Evolutionary conservation across 1,140 invertebrate genomes (phyloP).

Genomic region (Rhopalosiphum padi): DNA sequence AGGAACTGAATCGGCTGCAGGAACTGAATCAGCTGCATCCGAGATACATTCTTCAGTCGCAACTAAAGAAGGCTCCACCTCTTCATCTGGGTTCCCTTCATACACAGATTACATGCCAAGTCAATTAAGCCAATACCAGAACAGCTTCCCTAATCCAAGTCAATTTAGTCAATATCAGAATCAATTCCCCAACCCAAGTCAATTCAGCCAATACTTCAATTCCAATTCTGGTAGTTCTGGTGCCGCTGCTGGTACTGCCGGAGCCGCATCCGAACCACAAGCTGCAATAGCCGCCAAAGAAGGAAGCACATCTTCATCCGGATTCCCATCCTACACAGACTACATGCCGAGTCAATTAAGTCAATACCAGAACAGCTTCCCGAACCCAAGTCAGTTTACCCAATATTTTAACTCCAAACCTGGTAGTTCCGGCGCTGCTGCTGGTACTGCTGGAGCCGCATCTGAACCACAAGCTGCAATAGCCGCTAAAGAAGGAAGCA

Average conservation of each 20-base stretch:
- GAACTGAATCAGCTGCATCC: neutral
- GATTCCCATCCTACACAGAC: too few relatives aligned
- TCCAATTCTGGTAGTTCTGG: too few relatives aligned
- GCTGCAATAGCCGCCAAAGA: too few relatives aligned
- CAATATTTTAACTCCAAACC: too few relatives aligned
- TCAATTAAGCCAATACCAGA: neutral
- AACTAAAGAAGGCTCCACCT: neutral
- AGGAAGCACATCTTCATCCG: too few relatives aligned
- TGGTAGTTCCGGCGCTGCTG: too few relatives aligned
- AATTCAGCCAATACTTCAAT: neutral
- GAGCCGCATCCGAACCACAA: too few relatives aligned
- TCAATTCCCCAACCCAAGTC: neutral
- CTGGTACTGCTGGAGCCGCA: too few relatives aligned
- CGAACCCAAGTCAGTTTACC: too few relatives aligned
- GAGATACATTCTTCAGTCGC: neutral
- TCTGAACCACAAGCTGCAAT: too few relatives aligned
- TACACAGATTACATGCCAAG: neutral
- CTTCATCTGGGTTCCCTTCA: neutral
- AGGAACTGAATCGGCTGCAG: neutral
- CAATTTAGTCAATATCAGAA: neutral
- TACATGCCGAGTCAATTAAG: neutral
- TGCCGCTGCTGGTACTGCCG: too few relatives aligned
- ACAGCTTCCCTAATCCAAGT: neutral
- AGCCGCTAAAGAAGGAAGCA: too few relatives aligned
- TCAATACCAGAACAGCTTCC: neutral